Conservation (phyloP, 2,113 vertebrate genomes). For the Theristicus caerulescens region DNA sequence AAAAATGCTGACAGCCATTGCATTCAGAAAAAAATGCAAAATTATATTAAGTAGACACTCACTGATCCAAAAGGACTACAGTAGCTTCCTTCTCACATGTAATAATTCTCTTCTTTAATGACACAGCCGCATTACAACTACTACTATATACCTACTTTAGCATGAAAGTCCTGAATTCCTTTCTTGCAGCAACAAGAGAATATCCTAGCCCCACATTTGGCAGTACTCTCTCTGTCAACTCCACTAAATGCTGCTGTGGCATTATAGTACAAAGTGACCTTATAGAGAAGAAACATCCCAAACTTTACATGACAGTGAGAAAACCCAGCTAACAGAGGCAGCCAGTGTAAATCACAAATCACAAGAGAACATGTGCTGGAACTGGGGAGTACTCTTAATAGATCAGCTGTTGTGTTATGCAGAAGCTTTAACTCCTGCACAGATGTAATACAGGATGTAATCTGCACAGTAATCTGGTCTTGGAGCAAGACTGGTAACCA, state of each 20-base stretch:
- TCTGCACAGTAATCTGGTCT: not conserved
- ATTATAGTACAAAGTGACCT: not conserved
- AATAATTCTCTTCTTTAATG: not conserved
- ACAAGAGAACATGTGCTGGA: not conserved
- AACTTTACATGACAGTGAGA: not conserved
- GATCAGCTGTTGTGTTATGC: not conserved
- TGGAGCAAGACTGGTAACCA: not conserved
- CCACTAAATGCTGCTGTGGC: not conserved
- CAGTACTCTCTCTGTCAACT: not conserved
- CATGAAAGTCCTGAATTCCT: not conserved
- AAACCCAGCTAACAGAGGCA: not conserved
- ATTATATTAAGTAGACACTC: not conserved
- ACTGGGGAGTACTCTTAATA: not conserved
- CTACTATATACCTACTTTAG: not conserved
- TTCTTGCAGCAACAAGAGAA: not conserved
- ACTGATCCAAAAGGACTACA: not conserved
- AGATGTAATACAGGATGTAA: not conserved
- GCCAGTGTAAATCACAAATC: not conserved
- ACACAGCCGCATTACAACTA: not conserved
- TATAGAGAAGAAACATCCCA: not conserved
- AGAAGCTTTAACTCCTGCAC: not conserved
- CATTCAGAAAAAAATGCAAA: not conserved
- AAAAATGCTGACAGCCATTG: not conserved
- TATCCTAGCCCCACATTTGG: rapidly evolving
- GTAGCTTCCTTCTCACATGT: not conserved